Base-by-base conservation (phyloP, 1,140 invertebrate species). In the Popillia japonica region DNA sequence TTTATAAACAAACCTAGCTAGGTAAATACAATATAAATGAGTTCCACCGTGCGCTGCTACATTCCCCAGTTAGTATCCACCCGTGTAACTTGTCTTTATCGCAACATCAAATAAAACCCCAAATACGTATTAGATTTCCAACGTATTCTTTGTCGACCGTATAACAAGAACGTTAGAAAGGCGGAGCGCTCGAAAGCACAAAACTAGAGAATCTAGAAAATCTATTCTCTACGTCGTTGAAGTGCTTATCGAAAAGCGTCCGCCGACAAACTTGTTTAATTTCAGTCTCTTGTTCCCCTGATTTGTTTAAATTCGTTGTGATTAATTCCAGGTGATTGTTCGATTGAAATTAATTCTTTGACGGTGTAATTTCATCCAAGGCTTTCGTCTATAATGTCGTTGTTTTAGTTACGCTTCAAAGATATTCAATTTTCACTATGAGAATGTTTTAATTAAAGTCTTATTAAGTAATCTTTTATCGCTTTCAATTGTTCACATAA, bases 271-370 rank as follows among this genome's bases (percentile, higher is more conserved):
- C 79, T 78, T 78, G 75, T 78, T 80, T 77, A 80, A 80, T 80
- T 78, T 76, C 17, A 20, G 27, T 61, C 75, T 75, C 59, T 80
- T 80, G 78, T 78, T 79, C 77, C 74, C 61, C 76, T 79, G 80
- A 81, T 81, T 80, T 81, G 80, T 80, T 79, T 80, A 80, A 81
- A 80, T 81, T 78, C 79, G 68, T 48, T 61, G 48, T 78, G 80
- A 81, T 81, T 81, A 81, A 81, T 81, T 80, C 78, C 76, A 77
- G 78, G 79, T 79, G 78, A 81, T 80, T 81, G 80, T 81, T 80
- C 79, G 80, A 78, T 80, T 77, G 64, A 80, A 81, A 81, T 77
- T 77, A 78, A 81, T 81, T 80, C 79, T 78, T 81, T 78, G 77
- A 78, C 74, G 78, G 40, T 81, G 80, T 80, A 81, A 80, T 80